These are phyloP conservation scores for Lepetodrilus schrolli DNA, from an alignment of 2,888 invertebrate genomes.

Conservation along the genomic window DNA sequence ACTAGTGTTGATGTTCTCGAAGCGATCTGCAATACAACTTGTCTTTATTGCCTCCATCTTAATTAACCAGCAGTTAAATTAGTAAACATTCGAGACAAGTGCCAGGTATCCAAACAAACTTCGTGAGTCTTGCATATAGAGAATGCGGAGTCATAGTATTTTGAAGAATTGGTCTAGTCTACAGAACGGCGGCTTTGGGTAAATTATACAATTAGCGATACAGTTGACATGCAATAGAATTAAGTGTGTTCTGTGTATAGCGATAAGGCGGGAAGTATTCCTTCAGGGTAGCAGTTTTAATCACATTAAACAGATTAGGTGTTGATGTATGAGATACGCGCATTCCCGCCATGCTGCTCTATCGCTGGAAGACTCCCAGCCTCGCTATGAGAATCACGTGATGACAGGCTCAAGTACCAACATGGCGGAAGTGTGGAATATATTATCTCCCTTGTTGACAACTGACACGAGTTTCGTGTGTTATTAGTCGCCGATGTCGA, in stretches of 20 bases:
- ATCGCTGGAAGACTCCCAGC: not conserved
- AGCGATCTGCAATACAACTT: not conserved
- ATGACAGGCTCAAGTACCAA: conserved; percentile 20
- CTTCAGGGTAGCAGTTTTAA: not conserved
- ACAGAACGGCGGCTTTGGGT: not conserved
- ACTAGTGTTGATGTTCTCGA: not conserved
- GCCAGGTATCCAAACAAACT: conserved; percentile 17
- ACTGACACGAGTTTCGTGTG: not conserved
- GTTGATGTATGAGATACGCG: not conserved
- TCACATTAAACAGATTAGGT: conserved; percentile 1
- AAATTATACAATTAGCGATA: conserved; percentile 15
- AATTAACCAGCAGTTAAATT: conserved; percentile 16
- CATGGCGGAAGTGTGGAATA: not conserved
- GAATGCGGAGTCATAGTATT: conserved; percentile 1
- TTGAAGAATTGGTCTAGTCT: conserved; percentile 17
- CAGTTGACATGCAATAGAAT: conserved; percentile 1
- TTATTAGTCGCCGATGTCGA: not conserved
- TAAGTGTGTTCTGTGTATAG: not conserved
- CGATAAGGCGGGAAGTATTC: not conserved
- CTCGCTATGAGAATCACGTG: conserved; percentile 26
- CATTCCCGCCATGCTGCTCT: conserved; percentile 3
- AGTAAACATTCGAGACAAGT: conserved; percentile 11
- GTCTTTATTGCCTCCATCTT: conserved; percentile 13
- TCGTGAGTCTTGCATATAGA: not conserved
- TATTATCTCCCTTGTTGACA: conserved; percentile 16